Base-by-base conservation (phyloP, 2,113 vertebrate species). In the Mesembrinibis cayennensis region DNA sequence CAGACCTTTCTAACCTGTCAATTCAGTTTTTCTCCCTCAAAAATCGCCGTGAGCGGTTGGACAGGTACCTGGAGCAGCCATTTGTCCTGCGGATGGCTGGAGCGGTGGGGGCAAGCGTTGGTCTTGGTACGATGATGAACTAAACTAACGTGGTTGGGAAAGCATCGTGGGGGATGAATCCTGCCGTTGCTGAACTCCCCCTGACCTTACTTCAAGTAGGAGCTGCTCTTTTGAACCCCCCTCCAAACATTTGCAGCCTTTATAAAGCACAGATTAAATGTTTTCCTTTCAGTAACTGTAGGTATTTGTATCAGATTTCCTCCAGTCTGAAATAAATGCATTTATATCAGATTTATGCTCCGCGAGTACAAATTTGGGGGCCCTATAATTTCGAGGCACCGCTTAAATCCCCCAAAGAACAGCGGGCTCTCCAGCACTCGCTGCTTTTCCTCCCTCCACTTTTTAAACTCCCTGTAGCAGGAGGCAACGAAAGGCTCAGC, bases 141-240 rank as follows among this genome's bases (percentile, higher is more conserved):
- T 42, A 26, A 79, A 44, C 13, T 2, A 22, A 42, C 2, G 4
- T 1, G 7, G 47, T 2, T 5, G 88, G 14, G 67, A 26, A 25
- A 72, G 47, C 67, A 3, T 59, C 7, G 82, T 55, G 93, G 85
- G 78, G 91, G 91, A 77, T 45, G 89, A 40, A 53, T 72, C 69
- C 93, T 77, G 91, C 78, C 53, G 10, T 44, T 81, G 85, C 85
- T 95, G 93, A 94, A 94, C 95, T 95, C 85, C 82, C 73, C 73
- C 67, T 94, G 93, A 94, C 93, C 95, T 90, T 87, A 8, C 26
- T 80, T 13, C 82, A 17, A 80, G 67, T 4, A 58, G 67, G 52
- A 87, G 91, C 81, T 44, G 89, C 79, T 95, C 82, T 80, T 76
- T 80, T 53, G 91, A 83, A 58, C 77, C 77, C 91, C 89, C 69